phyloP scores from a whole-genome alignment of 2,888 invertebrate species.

The Acronicta aceris region DNA sequence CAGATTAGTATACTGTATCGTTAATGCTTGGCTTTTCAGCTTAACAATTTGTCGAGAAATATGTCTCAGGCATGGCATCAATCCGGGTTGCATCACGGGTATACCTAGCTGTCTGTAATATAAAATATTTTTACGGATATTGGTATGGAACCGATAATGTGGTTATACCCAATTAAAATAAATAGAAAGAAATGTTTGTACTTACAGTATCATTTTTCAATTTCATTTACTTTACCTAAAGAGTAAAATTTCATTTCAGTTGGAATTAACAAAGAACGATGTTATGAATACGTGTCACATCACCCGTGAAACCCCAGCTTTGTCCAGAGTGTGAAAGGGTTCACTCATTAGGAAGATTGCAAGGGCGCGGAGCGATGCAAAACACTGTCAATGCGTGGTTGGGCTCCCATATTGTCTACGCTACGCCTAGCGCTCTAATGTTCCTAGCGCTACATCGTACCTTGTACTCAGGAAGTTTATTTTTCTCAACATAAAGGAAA shows the following conservation, averaged over 20 bases:
- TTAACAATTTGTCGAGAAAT: too few relatives aligned
- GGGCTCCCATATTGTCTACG: slow-evolving; percentile 77
- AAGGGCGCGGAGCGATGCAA: slow-evolving; percentile 78
- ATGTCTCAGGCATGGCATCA: too few relatives aligned
- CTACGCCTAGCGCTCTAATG: slow-evolving; percentile 71
- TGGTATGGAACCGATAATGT: too few relatives aligned
- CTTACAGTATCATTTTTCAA: slow-evolving; percentile 22
- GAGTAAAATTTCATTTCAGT: slow-evolving; percentile 70
- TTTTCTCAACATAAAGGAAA: slow-evolving; percentile 75
- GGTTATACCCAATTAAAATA: too few relatives aligned
- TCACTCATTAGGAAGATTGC: slow-evolving; percentile 89
- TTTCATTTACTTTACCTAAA: slow-evolving; percentile 50
- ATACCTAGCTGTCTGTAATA: too few relatives aligned
- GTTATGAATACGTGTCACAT: slow-evolving; percentile 83
- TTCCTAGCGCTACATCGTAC: slow-evolving; percentile 70
- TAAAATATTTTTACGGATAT: too few relatives aligned
- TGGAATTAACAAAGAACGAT: slow-evolving; percentile 77
- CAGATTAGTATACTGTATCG: too few relatives aligned
- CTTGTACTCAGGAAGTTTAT: slow-evolving; percentile 79
- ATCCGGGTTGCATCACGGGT: too few relatives aligned
- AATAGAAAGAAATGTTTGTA: neutral
- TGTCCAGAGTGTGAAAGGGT: slow-evolving; percentile 87
- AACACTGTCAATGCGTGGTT: slow-evolving; percentile 79
- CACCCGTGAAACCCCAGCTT: slow-evolving; percentile 86
- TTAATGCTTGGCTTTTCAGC: too few relatives aligned